Percentiles rank a stretch among this genome's conserved stretches.
Evolutionary conservation across 2,888 invertebrate genomes (phyloP).

Genomic region (Drosophila niveifrons): DNA sequence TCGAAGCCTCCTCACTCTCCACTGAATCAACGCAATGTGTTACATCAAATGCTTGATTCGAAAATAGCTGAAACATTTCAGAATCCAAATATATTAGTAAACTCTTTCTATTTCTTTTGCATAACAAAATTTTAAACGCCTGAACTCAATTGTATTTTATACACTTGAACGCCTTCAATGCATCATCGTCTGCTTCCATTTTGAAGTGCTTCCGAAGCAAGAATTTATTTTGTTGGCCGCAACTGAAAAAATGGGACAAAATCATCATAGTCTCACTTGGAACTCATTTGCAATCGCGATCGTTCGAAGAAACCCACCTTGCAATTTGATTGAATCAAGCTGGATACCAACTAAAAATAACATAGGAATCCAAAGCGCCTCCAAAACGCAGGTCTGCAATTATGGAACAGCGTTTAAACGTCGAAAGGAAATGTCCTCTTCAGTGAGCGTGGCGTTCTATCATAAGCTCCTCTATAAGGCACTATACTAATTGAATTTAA

Average conservation of each 20-base stretch:
- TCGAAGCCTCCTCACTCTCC: conserved; percentile 50
- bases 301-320: conserved; percentile 61
- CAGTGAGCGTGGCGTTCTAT: conserved; percentile 61
- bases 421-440: conserved; percentile 40
- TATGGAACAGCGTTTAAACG: conserved; percentile 51
- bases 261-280: conserved; percentile 63
- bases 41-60: conserved; percentile 42
- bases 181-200: conserved; percentile 45
- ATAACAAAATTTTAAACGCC: conserved; percentile 28
- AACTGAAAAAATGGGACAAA: conserved; percentile 67
- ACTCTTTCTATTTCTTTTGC: conserved; percentile 18
- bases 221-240: conserved; percentile 45
- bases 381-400: conserved; percentile 58
- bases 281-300: conserved; percentile 39
- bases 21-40: conserved; percentile 41
- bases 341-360: conserved; percentile 46
- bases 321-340: conserved; percentile 25
- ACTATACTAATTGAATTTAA: conserved; percentile 21
- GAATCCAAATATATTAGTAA: conserved; percentile 62
- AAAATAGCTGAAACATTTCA: conserved; percentile 58
- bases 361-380: conserved; percentile 52
- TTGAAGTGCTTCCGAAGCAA: conserved; percentile 34
- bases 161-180: conserved; percentile 42
- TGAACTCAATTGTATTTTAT: conserved; percentile 35
- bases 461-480: conserved; percentile 58